A percentile compares a stretch with the other conserved stretches of the same genome.
Evolutionary conservation across 2,888 invertebrate genomes (phyloP).

Genomic region (Chrysotoxum bicinctum): DNA sequence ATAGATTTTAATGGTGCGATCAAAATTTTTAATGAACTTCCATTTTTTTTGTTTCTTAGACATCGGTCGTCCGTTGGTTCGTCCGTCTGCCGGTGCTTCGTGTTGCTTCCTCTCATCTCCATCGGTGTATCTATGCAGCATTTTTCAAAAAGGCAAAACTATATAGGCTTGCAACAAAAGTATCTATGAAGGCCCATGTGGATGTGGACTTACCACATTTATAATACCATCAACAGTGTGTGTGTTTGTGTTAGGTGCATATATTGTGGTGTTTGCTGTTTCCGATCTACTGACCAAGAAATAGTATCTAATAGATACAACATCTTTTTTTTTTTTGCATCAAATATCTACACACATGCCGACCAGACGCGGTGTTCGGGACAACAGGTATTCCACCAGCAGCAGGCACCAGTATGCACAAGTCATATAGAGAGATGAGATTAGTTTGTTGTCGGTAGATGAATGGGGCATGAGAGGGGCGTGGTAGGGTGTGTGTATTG

Average conservation of each 20-base stretch:
- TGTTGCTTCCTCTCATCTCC: constrained; percentile 5
- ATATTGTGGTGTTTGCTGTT: constrained; percentile 42
- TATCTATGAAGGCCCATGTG: constrained; percentile 32
- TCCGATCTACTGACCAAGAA: constrained; percentile 73
- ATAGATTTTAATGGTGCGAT: constrained; percentile 73
- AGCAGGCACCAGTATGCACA: constrained; percentile 30
- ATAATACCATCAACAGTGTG: background rate
- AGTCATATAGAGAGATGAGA: constrained; percentile 61
- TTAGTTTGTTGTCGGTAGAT: constrained; percentile 30
- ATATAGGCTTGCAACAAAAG: constrained; percentile 34
- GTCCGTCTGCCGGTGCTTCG: background rate
- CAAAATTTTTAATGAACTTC: constrained; percentile 73
- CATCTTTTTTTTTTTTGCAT: constrained; percentile 19
- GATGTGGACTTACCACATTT: constrained; percentile 41
- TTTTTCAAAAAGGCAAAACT: constrained; percentile 40
- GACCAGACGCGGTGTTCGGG: constrained; percentile 38
- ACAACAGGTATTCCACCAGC: constrained; percentile 53
- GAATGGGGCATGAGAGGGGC: constrained; percentile 38
- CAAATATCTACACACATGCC: constrained; percentile 39
- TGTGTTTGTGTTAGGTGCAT: constrained; percentile 7
- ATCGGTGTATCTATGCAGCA: constrained; percentile 14
- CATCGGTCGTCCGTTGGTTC: constrained; percentile 7
- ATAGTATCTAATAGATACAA: constrained; percentile 65
- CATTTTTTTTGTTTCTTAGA: constrained; percentile 45
- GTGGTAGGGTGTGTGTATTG: constrained; percentile 54